These are phyloP conservation scores for Nycticebus coucang DNA, from an alignment of 2,113 vertebrate species.

Conservation along the genomic window DNA sequence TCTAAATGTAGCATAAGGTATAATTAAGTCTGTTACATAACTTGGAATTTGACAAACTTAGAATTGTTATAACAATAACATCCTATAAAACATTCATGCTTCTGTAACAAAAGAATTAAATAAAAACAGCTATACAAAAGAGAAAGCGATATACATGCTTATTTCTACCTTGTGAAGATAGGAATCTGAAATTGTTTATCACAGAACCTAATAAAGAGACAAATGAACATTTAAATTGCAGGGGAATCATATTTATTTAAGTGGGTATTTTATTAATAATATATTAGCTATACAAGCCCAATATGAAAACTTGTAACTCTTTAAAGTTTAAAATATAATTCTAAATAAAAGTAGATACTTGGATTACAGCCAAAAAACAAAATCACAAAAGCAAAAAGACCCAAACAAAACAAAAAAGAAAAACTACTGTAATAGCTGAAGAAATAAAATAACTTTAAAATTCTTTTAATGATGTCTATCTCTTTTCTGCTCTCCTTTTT, in stretches of 20 bases:
- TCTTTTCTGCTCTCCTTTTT: background rate
- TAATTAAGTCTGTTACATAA: constrained; percentile 64
- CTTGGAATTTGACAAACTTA: constrained; percentile 76
- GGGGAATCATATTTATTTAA: constrained; percentile 43
- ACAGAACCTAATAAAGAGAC: constrained; percentile 51
- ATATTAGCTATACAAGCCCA: background rate
- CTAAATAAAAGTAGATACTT: constrained; percentile 34
- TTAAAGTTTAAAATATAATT: constrained; percentile 50
- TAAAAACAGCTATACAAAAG: constrained; percentile 54
- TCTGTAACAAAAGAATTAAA: constrained; percentile 12
- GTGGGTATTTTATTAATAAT: constrained; percentile 59
- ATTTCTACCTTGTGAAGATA: constrained; percentile 47
- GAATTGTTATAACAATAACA: constrained; percentile 61
- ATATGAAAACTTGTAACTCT: constrained; percentile 40
- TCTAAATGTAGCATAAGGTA: constrained; percentile 59
- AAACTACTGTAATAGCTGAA: background rate
- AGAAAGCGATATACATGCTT: background rate
- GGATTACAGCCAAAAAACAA: background rate
- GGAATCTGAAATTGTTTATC: constrained; percentile 33
- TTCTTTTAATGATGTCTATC: background rate
- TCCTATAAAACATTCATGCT: constrained; percentile 43
- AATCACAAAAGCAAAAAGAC: background rate
- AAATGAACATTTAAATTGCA: constrained; percentile 57
- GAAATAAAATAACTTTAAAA: background rate
- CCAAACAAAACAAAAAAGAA: background rate